Evolutionary conservation across 2,888 invertebrate genomes (phyloP), one percentile per base, ranked within the genome.

Genomic region (Chrysolina americana): DNA sequence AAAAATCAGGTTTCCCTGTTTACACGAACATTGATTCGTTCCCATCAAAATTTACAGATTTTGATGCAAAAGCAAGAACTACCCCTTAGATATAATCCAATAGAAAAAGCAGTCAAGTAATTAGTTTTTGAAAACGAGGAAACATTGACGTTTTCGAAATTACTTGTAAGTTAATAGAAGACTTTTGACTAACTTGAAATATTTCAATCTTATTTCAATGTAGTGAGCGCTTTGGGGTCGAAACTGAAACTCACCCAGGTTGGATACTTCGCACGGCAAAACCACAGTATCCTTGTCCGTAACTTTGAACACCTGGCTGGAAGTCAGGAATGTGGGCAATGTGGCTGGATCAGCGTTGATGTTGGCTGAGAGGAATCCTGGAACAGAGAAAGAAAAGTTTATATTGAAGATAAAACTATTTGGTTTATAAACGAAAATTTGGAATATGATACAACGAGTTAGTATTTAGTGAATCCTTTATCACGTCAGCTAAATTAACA

Each of bases 201-300:
- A 36, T 36, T 36, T 36, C 10, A 17, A 17, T 48, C 17, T 48
- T 17, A 48, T 63, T 28, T 41, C 17, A 36, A 5, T 17, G 5
- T 1, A n/a, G 36, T 1, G 0, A 19, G 13, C 44, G 19, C 15
- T 8, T 3, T 36, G 8, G 36, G 23, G 11, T 36, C 8, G 63
- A 0, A 44, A 19, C 15, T 6, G 0, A 19, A 15, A 85, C 88
- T 89, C 85, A 91, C 91, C 91, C 77, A 89, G 88, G 86, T 91
- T 90, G 81, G 90, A 89, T 69, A 91, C 90, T 86, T 90, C 90
- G 81, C 91, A 91, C 6, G 91, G 91, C 62, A 91, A 87, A 41
- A 90, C 88, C 69, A 91, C 90, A 21, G 89, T 90, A 81, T 91
- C 90, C 78, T 89, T 90, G 65, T 90, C 89, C 62, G 89, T 89